Base-by-base conservation (phyloP, 2,888 invertebrate genomes). In the Thereva nobilitata region DNA sequence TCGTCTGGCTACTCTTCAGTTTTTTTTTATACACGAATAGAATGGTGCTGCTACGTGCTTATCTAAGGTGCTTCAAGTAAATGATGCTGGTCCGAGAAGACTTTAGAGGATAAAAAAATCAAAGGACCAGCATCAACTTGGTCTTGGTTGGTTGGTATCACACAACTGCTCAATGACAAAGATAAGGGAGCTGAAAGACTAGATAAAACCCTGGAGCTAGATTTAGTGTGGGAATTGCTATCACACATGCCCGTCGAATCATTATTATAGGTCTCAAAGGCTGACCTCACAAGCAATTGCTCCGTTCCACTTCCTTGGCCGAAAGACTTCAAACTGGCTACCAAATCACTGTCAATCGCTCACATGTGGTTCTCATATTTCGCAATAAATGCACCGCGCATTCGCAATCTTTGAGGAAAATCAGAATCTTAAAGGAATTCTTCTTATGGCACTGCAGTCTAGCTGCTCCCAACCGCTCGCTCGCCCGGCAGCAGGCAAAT, bases 331-430 rank as follows among this genome's bases (percentile, higher is more conserved):
- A 23, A 23, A 23, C 41, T 40, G 49, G 12, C 61, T 8, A 50
- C 12, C 50, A 61, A 61, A 61, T 61, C 61, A 47, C 61, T 61
- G 61, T 61, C 61, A 61, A 61, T 61, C 61, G 38, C 35, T 41
- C n/a, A 41, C 61, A 61, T 49, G 61, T n/a, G 61, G 6, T 41
- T 59, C 59, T 61, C 61, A 61, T 61, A 61, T 61, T 61, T 61
- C 23, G 50, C 61, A 61, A 61, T 49, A 49, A 61, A 38, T 50
- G 50, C 61, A 61, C 34, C 47, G 7, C 49, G 40, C 12, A 12
- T n/a, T 41, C 38, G 5, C 8, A 41, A 61, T 61, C 61, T 61
- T 37, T 23, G 50, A 40, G 50, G 41, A 61, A 61, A 61, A 61
- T 61, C 61, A 41, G 38, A 7, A 3, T 37, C 50, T n/a, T 49